Base-by-base conservation (phyloP, 2,113 vertebrate genomes). In the Seriola quinqueradiata region DNA sequence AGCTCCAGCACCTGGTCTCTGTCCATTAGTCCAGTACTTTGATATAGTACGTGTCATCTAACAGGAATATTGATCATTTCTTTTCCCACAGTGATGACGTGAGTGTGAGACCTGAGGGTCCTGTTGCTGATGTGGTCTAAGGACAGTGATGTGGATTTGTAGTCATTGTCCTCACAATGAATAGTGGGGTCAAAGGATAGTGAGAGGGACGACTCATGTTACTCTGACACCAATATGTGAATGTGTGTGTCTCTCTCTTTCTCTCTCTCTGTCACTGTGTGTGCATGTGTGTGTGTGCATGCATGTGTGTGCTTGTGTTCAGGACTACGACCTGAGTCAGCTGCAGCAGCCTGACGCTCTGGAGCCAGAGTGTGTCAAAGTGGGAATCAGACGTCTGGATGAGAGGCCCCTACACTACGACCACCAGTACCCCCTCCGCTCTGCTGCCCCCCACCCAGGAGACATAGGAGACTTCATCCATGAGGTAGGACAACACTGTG, bases 381-480 rank as follows among this genome's bases (percentile, higher is more conserved):
- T 97, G 81, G 98, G 97, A 78, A 97, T 99, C 94, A 92, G 97
- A 38, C 95, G 98, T 7, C 87, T 99, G 85, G 98, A 99, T 67
- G 98, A 99, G 94, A 96, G 97, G 79, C 97, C 98, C 48, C 96
- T 99, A 81, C 97, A 98, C 38, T 96, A 98, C 1, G 97, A 99
- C 87, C 97, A 98, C 82, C 97, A 97, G 92, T 99, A 99, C 89
- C 98, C 98, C 1, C 89, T 98, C 58, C 95, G 98, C 86, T 99
- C 98, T 21, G 96, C 97, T 61, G 98, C 97, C 79, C 98, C 97
- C 1, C 98, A 99, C 94, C 98, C 97, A 48, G 98, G 97, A 66
- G 98, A 99, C 93, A 99, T 99, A 5, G 98, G 98, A 65, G 98
- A 99, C 90, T 99, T 99, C 93, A 99, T 99, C 94, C 97, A 98